These are phyloP conservation scores for Ostrea denselamellosa DNA, from an alignment of 1,140 invertebrate species.

Conservation along the genomic window DNA sequence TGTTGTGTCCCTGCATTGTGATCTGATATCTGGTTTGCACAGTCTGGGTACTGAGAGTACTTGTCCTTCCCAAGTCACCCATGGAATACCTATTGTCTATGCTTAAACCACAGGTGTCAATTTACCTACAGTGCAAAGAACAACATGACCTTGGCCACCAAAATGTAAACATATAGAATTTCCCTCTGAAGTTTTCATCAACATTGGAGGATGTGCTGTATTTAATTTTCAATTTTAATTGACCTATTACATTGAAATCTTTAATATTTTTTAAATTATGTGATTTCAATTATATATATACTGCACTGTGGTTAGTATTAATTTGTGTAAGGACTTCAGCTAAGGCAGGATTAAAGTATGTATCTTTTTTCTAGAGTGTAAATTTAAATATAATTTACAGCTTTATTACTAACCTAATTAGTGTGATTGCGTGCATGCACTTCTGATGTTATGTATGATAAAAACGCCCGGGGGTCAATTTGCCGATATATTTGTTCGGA, in stretches of 20 bases:
- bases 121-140: background rate
- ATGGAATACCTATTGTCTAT: background rate
- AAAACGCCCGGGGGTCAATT: background rate
- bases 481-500: background rate
- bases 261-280: too few relatives aligned
- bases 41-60: background rate
- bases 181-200: too few relatives aligned
- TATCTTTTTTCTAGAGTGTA: too few relatives aligned
- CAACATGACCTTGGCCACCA: conserved; percentile 1
- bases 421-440: background rate
- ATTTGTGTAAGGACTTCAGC: too few relatives aligned
- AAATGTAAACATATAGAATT: background rate
- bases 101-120: conserved; percentile 3
- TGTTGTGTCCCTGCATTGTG: background rate
- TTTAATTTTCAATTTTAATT: too few relatives aligned
- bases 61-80: background rate
- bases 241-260: too few relatives aligned
- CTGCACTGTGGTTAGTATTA: too few relatives aligned
- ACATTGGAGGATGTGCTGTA: too few relatives aligned
- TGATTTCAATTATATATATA: too few relatives aligned
- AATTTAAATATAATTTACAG: background rate
- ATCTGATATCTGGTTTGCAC: background rate
- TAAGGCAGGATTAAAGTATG: too few relatives aligned
- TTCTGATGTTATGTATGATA: background rate
- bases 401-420: background rate